Conservation (phyloP, 2,888 invertebrate species). For the Xylota sylvarum region DNA sequence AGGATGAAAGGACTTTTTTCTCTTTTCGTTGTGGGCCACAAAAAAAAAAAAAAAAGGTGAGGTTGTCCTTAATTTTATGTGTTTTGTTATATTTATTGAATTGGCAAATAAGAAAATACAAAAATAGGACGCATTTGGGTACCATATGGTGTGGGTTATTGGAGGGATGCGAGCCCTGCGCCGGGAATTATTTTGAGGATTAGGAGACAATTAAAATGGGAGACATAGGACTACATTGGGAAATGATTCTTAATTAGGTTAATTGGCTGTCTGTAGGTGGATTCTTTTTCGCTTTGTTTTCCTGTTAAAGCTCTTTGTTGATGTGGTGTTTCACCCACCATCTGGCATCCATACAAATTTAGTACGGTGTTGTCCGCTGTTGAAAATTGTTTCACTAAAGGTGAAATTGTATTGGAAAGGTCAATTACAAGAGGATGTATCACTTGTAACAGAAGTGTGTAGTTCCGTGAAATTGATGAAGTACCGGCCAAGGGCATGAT, state of each 20-base stretch:
- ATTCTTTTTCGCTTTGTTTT: neutral
- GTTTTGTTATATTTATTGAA: slow-evolving; percentile 8
- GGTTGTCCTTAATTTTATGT: slow-evolving; percentile 12
- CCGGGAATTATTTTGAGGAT: neutral
- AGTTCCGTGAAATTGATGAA: no score
- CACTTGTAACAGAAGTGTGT: no score
- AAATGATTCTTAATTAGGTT: slow-evolving; percentile 3
- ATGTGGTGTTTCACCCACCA: no score
- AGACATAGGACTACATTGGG: neutral
- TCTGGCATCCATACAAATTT: no score
- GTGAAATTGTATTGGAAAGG: no score
- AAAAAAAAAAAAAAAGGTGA: slow-evolving; percentile 6
- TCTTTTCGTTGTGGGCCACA: no score
- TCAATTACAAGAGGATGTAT: no score
- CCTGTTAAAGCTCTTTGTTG: neutral
- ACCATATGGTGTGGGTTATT: neutral
- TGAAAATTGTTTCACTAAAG: no score
- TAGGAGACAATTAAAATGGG: neutral
- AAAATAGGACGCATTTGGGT: neutral
- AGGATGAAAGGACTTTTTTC: neutral
- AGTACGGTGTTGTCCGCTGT: no score
- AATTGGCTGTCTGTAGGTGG: neutral
- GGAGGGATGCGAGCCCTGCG: neutral
- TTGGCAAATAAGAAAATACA: neutral
- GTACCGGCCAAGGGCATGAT: no score